Base-by-base conservation (phyloP, 2,113 vertebrate genomes). In the Anarhynchus alexandrinus region DNA sequence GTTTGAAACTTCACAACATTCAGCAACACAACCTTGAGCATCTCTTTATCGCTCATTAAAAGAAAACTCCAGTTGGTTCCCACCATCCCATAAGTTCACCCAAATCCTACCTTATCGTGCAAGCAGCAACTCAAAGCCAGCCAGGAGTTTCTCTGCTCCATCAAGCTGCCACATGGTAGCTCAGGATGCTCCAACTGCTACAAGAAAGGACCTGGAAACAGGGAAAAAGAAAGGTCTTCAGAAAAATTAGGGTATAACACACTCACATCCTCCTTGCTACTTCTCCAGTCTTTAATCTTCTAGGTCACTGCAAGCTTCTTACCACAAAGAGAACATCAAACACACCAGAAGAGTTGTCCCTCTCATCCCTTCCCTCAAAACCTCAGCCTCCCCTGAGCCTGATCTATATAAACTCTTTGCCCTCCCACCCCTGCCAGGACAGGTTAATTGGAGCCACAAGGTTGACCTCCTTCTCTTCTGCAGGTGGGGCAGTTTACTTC, bases 131-230 rank as follows among this genome's bases (percentile, higher is more conserved):
- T 45, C 34, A 2, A 22, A 14, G 8, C 13, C n/a, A 76, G 45
- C 4, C 73, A 93, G 47, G 36, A 30, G 51, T 32, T 55, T 6
- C n/a, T 88, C 38, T 3, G 2, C 25, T 49, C 22, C 49, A 51
- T 12, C 22, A 25, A 25, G 7, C 22, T 25, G 27, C 5, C 3
- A 1, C 0, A 0, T 3, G 12, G 26, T 5, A 54, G 58, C 55
- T 58, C 40, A 62, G 54, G 72, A 64, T 8, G 9, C 34, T 64
- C 34, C 6, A 8, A 25, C 11, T 36, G 15, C 3, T 17, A 18
- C 10, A 71, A 71, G 34, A 55, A 81, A 76, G 2, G 27, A 47
- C 11, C 43, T 25, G 5, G 42, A 43, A 79, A 88, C 0, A 67
- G 4, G 12, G 5, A 47, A 58, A 57, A 81, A 54, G 15, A 58